Base-by-base conservation (phyloP, 2,797 vertebrate species). In the Eidolon dupreanum region DNA sequence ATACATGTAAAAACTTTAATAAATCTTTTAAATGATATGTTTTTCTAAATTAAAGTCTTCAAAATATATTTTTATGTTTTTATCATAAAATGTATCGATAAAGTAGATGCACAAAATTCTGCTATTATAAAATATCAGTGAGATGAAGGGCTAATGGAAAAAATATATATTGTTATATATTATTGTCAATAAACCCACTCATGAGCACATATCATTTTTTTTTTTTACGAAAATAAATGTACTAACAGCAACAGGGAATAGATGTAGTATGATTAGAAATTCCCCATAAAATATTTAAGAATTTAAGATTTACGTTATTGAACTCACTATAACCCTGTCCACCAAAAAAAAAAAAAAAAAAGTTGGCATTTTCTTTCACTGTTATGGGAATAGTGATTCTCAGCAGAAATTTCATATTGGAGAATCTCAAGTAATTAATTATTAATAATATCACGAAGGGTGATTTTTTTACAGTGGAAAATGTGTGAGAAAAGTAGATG, bases 231-330 rank as follows among this genome's bases (percentile, higher is more conserved):
- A 89, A 85, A 59, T 57, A 59, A 75, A 84, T 84, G 13, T 59
- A 38, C 28, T 65, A 51, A 31, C 3, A 74, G 24, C 24, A 61
- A 33, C 68, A 81, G 26, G 13, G 20, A 92, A 41, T 86, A 70
- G 63, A 36, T 31, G 31, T 41, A 33, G 65, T 19, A 49, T 90
- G 38, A 57, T 49, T 85, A 74, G 12, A 86, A 66, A 77, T 94
- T 68, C 11, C 22, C 19, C 79, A 3, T 86, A 70, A 95, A 93
- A 73, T 91, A 96, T 81, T 91, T 94, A 43, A 66, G 13, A 77
- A 16, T 90, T 96, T 73, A 89, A 49, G 33, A 89, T 70, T 85
- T 94, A 41, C 5, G 36, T 4, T 53, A 53, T 28, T 90, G 53
- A 96, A 90, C n/a, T 73, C 5, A 75, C 8, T n/a, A 46, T 89